phyloP scores from a whole-genome alignment of 2,797 vertebrate species.

The Smutsia temminckii region DNA sequence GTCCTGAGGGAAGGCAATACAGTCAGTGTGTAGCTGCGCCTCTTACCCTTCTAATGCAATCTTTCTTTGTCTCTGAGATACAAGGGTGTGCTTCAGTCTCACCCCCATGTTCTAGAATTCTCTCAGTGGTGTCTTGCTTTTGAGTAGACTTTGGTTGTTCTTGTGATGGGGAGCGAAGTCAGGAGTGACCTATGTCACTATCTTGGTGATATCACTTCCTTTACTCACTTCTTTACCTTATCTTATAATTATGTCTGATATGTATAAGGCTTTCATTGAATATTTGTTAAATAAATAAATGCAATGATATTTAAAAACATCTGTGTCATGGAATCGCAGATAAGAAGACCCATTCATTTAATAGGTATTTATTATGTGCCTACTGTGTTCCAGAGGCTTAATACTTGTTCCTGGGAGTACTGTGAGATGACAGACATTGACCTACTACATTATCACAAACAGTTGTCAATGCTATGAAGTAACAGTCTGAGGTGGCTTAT shows the following conservation, averaged over 20 bases:
- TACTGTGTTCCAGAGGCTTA: not conserved
- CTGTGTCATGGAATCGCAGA: not conserved
- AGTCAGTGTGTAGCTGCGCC: no score
- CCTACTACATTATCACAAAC: not conserved
- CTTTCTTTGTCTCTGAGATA: not conserved
- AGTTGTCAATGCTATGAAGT: not conserved
- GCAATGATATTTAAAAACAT: not conserved
- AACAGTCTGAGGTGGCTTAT: not conserved
- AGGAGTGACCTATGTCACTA: not conserved
- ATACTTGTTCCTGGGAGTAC: not conserved
- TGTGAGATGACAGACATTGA: not conserved
- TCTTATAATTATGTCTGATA: not conserved
- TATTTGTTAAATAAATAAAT: not conserved
- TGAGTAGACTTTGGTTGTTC: not conserved
- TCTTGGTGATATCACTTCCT: not conserved
- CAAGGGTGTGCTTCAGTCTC: not conserved
- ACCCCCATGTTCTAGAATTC: not conserved
- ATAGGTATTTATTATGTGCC: not conserved
- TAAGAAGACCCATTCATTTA: not conserved
- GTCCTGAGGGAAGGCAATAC: not conserved
- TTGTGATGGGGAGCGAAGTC: not conserved
- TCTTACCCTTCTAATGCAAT: not conserved
- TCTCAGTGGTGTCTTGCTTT: not conserved
- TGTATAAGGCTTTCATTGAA: not conserved
- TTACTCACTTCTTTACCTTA: not conserved